Percentiles rank a stretch among this genome's conserved stretches.
These are phyloP conservation scores for Cyprinodon variegatus DNA, from an alignment of 2,113 vertebrate genomes.

Conservation along the genomic window DNA sequence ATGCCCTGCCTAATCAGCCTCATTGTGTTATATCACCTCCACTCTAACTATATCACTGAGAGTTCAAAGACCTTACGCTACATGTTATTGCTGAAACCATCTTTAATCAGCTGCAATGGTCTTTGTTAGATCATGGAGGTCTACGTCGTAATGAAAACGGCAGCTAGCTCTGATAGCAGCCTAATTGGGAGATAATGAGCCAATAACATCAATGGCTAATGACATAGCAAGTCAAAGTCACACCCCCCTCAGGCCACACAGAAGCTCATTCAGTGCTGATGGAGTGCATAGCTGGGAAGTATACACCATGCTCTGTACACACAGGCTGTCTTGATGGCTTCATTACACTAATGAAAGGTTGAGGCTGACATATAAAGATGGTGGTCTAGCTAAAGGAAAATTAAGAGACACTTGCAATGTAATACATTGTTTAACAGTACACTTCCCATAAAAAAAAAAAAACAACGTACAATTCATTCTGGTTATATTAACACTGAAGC, in stretches of 20 bases:
- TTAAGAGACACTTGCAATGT: constrained; percentile 34
- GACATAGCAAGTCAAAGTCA: constrained; percentile 74
- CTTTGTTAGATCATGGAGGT: constrained; percentile 75
- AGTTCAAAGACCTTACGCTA: constrained; percentile 75
- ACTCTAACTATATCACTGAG: constrained; percentile 72
- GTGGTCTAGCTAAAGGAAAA: constrained; percentile 46
- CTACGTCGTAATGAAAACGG: constrained; percentile 74
- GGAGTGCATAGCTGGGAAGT: constrained; percentile 65
- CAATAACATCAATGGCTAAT: constrained; percentile 81
- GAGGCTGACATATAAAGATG: constrained; percentile 55
- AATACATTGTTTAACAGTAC: constrained; percentile 11
- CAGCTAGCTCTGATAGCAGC: constrained; percentile 76
- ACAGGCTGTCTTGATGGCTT: constrained; percentile 72
- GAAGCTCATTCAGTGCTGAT: constrained; percentile 72
- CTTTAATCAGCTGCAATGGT: constrained; percentile 75
- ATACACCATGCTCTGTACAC: constrained; percentile 61
- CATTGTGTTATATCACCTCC: constrained; percentile 74
- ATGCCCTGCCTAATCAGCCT: constrained; percentile 74
- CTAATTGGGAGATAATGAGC: constrained; percentile 81
- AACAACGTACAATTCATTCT: not conserved
- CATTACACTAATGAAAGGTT: constrained; percentile 72
- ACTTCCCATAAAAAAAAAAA: constrained; percentile 19
- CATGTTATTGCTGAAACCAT: constrained; percentile 75
- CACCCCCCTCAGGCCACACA: constrained; percentile 75
- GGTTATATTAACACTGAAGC: not conserved